phyloP scores from a whole-genome alignment of 2,888 invertebrate species.

The Matsumyia berberina region DNA sequence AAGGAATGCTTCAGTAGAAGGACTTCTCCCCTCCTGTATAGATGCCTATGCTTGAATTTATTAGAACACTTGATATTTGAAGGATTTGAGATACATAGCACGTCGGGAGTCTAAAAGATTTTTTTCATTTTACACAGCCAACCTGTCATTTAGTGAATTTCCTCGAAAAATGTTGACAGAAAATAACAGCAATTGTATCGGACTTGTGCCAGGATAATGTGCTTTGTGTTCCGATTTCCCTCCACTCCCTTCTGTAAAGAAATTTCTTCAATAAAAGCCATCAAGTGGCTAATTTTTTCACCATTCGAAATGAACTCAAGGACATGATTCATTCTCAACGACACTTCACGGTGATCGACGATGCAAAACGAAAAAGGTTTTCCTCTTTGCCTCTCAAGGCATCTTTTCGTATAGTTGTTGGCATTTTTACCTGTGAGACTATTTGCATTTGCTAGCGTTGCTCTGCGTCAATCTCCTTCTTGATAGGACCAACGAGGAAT shows the following conservation, averaged over 20 bases:
- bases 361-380: background rate
- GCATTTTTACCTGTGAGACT: background rate
- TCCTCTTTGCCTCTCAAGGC: background rate
- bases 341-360: conserved; percentile 2
- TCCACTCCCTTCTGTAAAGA: background rate
- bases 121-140: no score
- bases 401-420: background rate
- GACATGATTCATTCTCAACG: conserved; percentile 19
- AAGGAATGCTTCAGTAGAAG: no score
- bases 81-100: no score
- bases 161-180: background rate
- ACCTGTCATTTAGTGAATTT: background rate
- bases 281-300: background rate
- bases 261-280: conserved; percentile 1
- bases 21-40: no score
- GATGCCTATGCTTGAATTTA: no score
- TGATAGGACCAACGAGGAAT: background rate
- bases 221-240: background rate
- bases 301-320: conserved; percentile 10
- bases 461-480: conserved; percentile 16
- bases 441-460: conserved; percentile 4
- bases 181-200: background rate
- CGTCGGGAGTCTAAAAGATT: no score
- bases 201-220: background rate
- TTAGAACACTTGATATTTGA: no score